Evolutionary conservation across 2,888 invertebrate genomes (phyloP), one percentile per base, ranked within the genome.

Genomic region (Tinea trinotella): DNA sequence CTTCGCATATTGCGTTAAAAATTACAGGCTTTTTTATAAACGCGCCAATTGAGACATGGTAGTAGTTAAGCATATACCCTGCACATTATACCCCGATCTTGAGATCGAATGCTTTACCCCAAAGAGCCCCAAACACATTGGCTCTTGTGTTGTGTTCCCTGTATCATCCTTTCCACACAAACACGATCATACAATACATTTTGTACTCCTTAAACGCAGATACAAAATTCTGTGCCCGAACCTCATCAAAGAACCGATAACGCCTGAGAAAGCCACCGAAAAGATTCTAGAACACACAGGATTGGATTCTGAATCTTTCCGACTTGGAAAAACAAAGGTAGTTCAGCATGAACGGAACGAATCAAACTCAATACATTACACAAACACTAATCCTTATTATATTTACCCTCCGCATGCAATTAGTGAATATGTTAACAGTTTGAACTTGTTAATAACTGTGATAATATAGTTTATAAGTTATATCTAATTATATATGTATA

Each of bases 211-310:
- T 68, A 74, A 88, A 89, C 88, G 89, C 93, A 96, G 97, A 93
- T 99, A 99, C 94, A 96, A 97, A 91, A 98, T 99, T 91, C 94
- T 99, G 92, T 97, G 97, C 89, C 96, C 98, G 83, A 93, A 93
- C 87, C 91, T 88, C 79, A 79, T 95, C 82, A 91, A 90, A 89
- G 91, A 91, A 65, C 88, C 88, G 65, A 90, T 89, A 78, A 85
- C 91, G 62, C 88, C 92, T 60, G 90, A 92, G 86, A 92, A 94
- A 88, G 93, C 93, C 66, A 90, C 95, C 61, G 88, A 90, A 79
- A 89, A 92, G 84, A 93, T 97, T 87, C 90, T 96, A 87, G 93
- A 93, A 64, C 83, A 88, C 68, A 91, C 93, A 81, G 91, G 91
- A 83, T 90, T 99, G 88, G 96, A 96, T 77, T 88, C 92, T 65